Conservation (phyloP, 2,797 vertebrate genomes). For the Pelobates cultripes region DNA sequence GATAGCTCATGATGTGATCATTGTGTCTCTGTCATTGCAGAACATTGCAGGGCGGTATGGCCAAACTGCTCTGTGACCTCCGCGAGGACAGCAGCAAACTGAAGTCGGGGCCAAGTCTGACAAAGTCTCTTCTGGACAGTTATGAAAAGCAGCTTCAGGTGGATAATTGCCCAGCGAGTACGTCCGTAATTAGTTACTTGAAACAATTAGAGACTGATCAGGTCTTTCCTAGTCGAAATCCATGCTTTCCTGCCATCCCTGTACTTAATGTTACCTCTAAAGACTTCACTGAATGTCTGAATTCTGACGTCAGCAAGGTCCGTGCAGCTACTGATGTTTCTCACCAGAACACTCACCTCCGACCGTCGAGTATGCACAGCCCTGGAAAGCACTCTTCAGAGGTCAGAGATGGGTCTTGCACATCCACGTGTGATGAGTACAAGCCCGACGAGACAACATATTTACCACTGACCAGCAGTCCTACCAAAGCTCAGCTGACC, state of each 20-base stretch:
- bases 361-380: not conserved
- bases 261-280: not conserved
- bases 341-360: conserved; percentile 1
- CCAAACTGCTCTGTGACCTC: conserved; percentile 72
- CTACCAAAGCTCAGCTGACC: conserved; percentile 57
- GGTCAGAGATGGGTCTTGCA: conserved; percentile 59
- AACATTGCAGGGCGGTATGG: conserved; percentile 76
- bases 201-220: conserved; percentile 70
- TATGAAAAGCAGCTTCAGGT: conserved; percentile 73
- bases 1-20: not conserved
- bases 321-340: conserved; percentile 20
- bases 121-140: conserved; percentile 71
- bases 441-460: conserved; percentile 73
- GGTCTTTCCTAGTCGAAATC: conserved; percentile 51
- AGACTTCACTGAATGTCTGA: not conserved
- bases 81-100: conserved; percentile 62
- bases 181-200: conserved; percentile 76
- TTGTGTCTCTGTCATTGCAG: conserved; percentile 64
- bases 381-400: conserved; percentile 58
- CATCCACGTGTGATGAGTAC: conserved; percentile 60
- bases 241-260: conserved; percentile 14
- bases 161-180: conserved; percentile 60
- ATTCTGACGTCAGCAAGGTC: not conserved
- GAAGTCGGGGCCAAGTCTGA: conserved; percentile 69
- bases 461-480: conserved; percentile 71